Base-by-base conservation (phyloP, 2,888 invertebrate genomes). In the Drosophila paramelanica region DNA sequence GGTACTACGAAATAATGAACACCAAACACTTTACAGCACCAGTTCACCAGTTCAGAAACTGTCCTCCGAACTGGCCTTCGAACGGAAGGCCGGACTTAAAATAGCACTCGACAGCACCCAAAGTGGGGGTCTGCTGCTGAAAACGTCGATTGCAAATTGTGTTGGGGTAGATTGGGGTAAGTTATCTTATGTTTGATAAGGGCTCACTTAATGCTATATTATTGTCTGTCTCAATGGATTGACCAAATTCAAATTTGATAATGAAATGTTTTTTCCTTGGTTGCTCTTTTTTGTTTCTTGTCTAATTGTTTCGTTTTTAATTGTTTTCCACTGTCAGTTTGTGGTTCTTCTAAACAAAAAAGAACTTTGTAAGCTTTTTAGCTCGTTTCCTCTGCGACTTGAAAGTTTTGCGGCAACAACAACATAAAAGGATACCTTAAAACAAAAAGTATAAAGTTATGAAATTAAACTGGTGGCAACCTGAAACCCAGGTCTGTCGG, bases 1-100 rank as follows among this genome's bases (percentile, higher is more conserved):
- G 85, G 49, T 70, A 72, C 85, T 79, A 53, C 75, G 72, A 85
- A 84, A 85, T 85, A 84, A 85, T 85, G 84, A 84, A 83, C 83
- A 79, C 67, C 79, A 45, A 57, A 59, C 67, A 76, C 67, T 72
- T 64, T 67, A 51, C 58, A 66, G 36, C 62, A 56, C 55, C 51
- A 71, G 41, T 45, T 57, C 43, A 11, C 45, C 52, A 33, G 23
- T 23, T 23, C 20, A 31, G 31, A 45, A 60, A 52, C 23, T 51
- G 51, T 10, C 58, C 53, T 10, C 58, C 53, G 20, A 45, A 13
- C 33, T 41, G 46, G 23, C 31, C 55, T 39, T 11, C 20, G 49
- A 3, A 23, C 33, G 49, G 27, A 31, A 25, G 52, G 36, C 36
- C 33, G 61, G 50, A 33, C 65, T 52, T 65, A 38, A 68, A 71